Evolutionary conservation across 2,888 invertebrate genomes (phyloP).

Genomic region (Craniophora ligustri): DNA sequence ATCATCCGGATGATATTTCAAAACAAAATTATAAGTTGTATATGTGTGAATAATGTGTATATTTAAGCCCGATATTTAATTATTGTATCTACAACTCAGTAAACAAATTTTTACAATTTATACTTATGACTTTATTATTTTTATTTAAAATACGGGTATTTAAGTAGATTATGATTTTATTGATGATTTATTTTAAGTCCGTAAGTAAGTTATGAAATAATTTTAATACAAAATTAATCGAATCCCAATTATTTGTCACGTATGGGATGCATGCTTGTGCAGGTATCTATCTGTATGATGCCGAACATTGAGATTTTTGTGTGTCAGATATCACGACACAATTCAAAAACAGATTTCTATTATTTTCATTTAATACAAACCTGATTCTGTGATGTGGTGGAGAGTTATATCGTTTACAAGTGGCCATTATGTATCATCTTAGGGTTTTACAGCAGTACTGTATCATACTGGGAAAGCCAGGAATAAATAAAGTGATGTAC

Average conservation of each 20-base stretch:
- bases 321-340: no score
- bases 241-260: conserved; percentile 3
- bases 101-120: conserved; percentile 14
- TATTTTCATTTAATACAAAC: conserved; percentile 10
- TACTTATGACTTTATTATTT: conserved; percentile 12
- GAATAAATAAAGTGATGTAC: conserved; percentile 48
- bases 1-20: neutral
- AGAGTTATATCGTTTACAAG: conserved; percentile 16
- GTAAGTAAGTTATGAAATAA: conserved; percentile 30
- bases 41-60: conserved; percentile 2
- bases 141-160: conserved; percentile 52
- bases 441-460: conserved; percentile 25
- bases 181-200: conserved; percentile 14
- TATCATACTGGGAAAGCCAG: conserved; percentile 40
- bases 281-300: neutral
- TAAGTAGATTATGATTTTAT: conserved; percentile 43
- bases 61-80: conserved; percentile 2
- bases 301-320: conserved; percentile 17
- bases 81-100: neutral
- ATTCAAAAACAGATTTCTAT: conserved; percentile 7
- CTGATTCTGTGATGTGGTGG: conserved; percentile 7
- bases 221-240: conserved; percentile 17
- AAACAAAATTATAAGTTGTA: neutral
- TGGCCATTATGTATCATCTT: conserved; percentile 7
- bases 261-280: neutral